These are phyloP conservation scores for Nothobranchius furzeri DNA, from an alignment of 2,113 vertebrate species.

Conservation along the genomic window DNA sequence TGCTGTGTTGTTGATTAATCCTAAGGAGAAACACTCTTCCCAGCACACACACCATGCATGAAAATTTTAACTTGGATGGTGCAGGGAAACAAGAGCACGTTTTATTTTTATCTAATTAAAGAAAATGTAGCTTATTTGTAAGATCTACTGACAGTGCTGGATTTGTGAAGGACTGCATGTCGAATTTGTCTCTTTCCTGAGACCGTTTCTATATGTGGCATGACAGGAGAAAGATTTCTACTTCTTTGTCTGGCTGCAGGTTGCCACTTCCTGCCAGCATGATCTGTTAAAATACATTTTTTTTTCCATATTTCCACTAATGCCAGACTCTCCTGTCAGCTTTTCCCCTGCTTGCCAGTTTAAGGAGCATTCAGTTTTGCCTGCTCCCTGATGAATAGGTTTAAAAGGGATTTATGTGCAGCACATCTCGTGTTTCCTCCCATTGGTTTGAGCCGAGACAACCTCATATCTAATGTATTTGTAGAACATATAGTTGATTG, in stretches of 20 bases:
- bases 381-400: slow-evolving; percentile 24
- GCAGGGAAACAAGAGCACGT: not conserved
- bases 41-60: slow-evolving; percentile 2
- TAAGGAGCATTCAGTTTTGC: slow-evolving; percentile 4
- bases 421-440: slow-evolving; percentile 4
- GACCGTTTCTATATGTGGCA: not conserved
- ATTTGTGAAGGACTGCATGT: slow-evolving; percentile 6
- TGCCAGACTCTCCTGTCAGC: slow-evolving; percentile 56
- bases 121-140: not conserved
- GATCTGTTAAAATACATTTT: slow-evolving; percentile 1
- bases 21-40: not conserved
- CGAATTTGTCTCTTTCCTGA: slow-evolving; percentile 6
- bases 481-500: not conserved
- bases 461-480: not conserved
- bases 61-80: slow-evolving; percentile 1
- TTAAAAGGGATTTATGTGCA: slow-evolving; percentile 20
- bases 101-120: slow-evolving; percentile 8
- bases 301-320: slow-evolving; percentile 51
- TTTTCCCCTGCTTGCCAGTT: slow-evolving; percentile 28
- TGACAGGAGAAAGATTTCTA: slow-evolving; percentile 31
- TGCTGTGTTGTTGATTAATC: slow-evolving; percentile 49
- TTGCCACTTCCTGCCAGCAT: slow-evolving; percentile 32
- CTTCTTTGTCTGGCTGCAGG: slow-evolving; percentile 58
- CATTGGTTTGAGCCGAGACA: not conserved
- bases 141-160: not conserved